A percentile compares a stretch with the other conserved stretches of the same genome.
phyloP scores from a whole-genome alignment of 2,888 invertebrate genomes.

The Coleophora deauratella region DNA sequence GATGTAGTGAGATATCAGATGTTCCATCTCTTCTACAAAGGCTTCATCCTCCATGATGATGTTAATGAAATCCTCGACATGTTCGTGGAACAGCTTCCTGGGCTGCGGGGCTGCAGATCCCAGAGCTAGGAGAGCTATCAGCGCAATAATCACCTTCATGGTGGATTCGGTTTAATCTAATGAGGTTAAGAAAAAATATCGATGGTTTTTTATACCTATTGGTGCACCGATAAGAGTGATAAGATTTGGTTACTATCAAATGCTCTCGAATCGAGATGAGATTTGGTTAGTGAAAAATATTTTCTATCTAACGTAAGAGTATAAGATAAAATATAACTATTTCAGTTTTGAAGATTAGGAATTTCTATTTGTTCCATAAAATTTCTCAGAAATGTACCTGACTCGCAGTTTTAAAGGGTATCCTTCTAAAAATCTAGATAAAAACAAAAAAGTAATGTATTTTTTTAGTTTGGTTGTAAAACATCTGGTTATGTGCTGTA shows the following conservation, averaged over 20 bases:
- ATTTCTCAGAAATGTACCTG: too few species aligned
- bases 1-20: constrained; percentile 30
- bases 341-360: too few species aligned
- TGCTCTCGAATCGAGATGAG: too few species aligned
- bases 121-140: constrained; percentile 32
- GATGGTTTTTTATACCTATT: constrained; percentile 23
- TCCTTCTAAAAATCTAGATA: too few species aligned
- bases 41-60: constrained; percentile 29
- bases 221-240: not conserved
- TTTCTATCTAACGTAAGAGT: too few species aligned
- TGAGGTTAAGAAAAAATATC: constrained; percentile 8
- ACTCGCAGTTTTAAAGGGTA: too few species aligned
- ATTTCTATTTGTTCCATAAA: too few species aligned
- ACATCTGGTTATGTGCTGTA: too few species aligned
- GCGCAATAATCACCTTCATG: constrained; percentile 36
- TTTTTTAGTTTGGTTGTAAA: too few species aligned
- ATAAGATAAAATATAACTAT: too few species aligned
- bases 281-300: too few species aligned
- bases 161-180: constrained; percentile 17
- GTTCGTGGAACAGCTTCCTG: constrained; percentile 49
- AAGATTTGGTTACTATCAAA: not conserved
- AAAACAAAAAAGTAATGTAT: too few species aligned
- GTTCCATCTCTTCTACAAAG: constrained; percentile 22
- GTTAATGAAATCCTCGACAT: constrained; percentile 43
- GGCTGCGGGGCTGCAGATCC: constrained; percentile 39